Base-by-base conservation (phyloP, 2,888 invertebrate species). In the Pogonocherus hispidulus region DNA sequence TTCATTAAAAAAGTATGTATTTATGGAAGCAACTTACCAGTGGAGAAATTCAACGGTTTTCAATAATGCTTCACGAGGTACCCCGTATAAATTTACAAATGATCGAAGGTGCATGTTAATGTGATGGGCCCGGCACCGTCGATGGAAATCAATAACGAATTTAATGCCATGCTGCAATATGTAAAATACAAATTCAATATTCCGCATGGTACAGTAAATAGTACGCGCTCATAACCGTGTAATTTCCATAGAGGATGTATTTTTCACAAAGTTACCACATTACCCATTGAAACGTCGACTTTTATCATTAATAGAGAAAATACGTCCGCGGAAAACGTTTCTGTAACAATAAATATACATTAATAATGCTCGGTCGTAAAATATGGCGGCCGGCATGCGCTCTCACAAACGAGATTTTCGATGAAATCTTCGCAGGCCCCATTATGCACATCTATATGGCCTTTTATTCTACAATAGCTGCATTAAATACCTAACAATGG, bases 401-500 rank as follows among this genome's bases (percentile, higher is more conserved):
- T 52, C 69, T 67, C 69, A 70, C 73, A 76, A 71, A 76, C 69
- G 72, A 37, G 65, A 71, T 70, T 72, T 73, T 73, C 72, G 76
- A 76, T 76, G 73, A 69, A 72, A 76, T 75, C 75, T 75, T 67
- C 51, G 75, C 71, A 66, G 71, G 71, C 67, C 70, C 72, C 63
- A 75, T 75, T 75, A 75, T 71, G 63, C 63, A 56, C 69, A 71
- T 71, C 70, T 69, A 69, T 70, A 72, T 74, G 75, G 73, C 75
- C 71, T 74, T 76, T 76, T 73, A 75, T 76, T 75, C 69, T 71
- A 74, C 75, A 69, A 73, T 72, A 75, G 69, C 60, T 70, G 72
- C 72, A 75, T 76, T 76, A 72, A 73, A 70, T 71, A 70, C 70
- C 67, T 71, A 70, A 75, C 76, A 76, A 76, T 75, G 72, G 73